These are phyloP conservation scores for Tetropium fuscum DNA, from an alignment of 2,888 invertebrate genomes.

Conservation along the genomic window DNA sequence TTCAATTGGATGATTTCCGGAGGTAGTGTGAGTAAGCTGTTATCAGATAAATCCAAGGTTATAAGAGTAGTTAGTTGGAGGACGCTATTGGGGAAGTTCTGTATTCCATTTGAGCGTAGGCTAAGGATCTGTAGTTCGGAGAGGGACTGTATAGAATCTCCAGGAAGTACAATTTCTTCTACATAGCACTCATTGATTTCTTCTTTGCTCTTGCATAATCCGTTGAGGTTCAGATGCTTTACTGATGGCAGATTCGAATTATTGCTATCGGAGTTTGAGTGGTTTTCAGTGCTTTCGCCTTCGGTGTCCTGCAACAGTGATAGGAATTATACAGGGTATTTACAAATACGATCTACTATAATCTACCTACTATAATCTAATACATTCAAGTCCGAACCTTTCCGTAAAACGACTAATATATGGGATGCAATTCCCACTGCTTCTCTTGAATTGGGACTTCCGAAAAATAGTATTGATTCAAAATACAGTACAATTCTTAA, in stretches of 20 bases:
- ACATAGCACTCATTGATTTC: conserved; percentile 52
- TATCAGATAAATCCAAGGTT: conserved; percentile 77
- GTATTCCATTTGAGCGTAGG: conserved; percentile 70
- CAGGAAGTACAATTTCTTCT: conserved; percentile 62
- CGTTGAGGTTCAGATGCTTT: conserved; percentile 62
- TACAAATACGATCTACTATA: too few species aligned
- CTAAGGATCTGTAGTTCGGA: conserved; percentile 62
- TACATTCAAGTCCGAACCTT: too few species aligned
- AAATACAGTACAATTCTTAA: too few species aligned
- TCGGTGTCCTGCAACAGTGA: conserved; percentile 21
- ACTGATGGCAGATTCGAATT: conserved; percentile 36
- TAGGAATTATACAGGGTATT: too few species aligned
- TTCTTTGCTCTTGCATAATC: conserved; percentile 57
- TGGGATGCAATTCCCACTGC: too few species aligned
- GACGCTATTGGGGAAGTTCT: conserved; percentile 71
- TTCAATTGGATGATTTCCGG: conserved; percentile 72
- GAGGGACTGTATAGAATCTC: conserved; percentile 60
- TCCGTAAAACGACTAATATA: too few species aligned
- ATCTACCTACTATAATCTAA: too few species aligned
- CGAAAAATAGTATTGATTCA: too few species aligned
- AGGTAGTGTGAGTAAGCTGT: conserved; percentile 74
- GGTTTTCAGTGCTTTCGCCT: conserved; percentile 24
- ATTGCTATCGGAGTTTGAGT: conserved; percentile 22
- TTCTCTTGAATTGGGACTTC: too few species aligned
- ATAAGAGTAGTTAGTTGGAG: conserved; percentile 72